Conservation (phyloP, 2,888 invertebrate genomes). For the Incurvaria masculella region DNA sequence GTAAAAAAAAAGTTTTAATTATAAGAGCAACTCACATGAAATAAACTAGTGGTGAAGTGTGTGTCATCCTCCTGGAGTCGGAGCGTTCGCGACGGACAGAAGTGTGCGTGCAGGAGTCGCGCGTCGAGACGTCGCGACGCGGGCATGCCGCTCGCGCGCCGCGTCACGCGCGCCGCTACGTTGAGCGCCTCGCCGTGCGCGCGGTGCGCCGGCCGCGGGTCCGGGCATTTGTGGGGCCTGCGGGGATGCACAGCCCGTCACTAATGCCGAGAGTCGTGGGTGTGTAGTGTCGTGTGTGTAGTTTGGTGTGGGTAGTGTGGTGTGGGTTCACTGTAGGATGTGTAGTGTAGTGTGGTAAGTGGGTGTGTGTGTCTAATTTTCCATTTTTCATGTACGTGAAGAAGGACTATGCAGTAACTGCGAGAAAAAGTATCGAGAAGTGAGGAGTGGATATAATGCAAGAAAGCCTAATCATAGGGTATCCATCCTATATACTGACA, state of each 20-base stretch:
- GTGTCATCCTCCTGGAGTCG: slow-evolving; percentile 55
- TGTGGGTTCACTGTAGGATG: no score
- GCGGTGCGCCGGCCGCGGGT: slow-evolving; percentile 75
- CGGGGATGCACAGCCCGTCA: neutral
- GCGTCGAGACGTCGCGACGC: slow-evolving; percentile 34
- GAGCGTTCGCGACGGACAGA: slow-evolving; percentile 41
- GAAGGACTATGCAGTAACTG: no score
- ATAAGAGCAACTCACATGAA: slow-evolving; percentile 44
- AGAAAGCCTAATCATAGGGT: no score
- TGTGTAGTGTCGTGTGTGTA: no score
- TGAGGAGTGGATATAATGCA: no score
- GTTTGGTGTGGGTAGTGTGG: no score
- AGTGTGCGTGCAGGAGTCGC: slow-evolving; percentile 41
- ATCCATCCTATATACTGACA: no score
- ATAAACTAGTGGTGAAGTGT: slow-evolving; percentile 71
- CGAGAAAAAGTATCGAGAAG: no score
- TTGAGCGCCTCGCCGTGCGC: slow-evolving; percentile 34
- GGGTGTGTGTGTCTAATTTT: no score
- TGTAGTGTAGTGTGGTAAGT: no score
- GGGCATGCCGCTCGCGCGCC: slow-evolving; percentile 36
- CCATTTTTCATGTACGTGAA: no score
- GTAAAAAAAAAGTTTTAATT: neutral
- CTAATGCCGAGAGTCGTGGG: no score
- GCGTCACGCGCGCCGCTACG: slow-evolving; percentile 34
- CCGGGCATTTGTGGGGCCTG: slow-evolving; percentile 96